These are phyloP conservation scores for Callinectes sapidus DNA, from an alignment of 2,888 invertebrate genomes.

Conservation along the genomic window DNA sequence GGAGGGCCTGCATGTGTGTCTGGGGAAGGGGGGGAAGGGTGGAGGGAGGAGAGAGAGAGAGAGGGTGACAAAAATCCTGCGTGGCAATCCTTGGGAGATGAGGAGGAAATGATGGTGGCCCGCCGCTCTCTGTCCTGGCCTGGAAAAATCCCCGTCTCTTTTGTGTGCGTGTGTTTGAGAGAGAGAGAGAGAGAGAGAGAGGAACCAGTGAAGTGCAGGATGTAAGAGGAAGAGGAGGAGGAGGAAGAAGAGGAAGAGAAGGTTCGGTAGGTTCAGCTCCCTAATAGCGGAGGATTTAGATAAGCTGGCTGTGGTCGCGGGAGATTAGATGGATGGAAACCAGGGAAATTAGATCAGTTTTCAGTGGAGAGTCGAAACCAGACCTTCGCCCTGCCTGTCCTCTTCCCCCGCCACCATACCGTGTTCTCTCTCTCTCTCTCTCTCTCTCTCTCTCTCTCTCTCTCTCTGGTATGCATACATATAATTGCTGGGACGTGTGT, in stretches of 20 bases:
- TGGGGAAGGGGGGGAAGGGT: no score
- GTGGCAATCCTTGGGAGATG: not conserved
- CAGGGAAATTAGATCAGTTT: slow-evolving; percentile 11
- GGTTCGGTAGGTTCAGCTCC: not conserved
- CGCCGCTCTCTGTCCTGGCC: not conserved
- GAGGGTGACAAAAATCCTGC: not conserved
- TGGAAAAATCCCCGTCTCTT: not conserved
- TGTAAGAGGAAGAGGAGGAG: not conserved
- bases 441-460: not conserved
- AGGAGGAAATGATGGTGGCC: slow-evolving; percentile 33
- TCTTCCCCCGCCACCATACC: not conserved
- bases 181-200: slow-evolving; percentile 10
- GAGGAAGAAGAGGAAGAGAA: not conserved
- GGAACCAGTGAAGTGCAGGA: not conserved
- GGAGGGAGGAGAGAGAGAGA: no score
- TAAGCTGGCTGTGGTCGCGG: slow-evolving; percentile 49
- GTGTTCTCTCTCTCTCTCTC: not conserved
- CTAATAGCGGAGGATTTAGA: slow-evolving; percentile 61
- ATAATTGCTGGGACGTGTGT: slow-evolving; percentile 9
- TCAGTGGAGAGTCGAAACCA: slow-evolving; percentile 13
- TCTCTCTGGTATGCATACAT: not conserved
- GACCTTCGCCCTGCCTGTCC: not conserved
- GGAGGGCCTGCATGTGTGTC: not conserved
- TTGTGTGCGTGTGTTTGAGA: not conserved
- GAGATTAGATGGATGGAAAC: not conserved